Evolutionary conservation across 2,888 invertebrate genomes (phyloP).

Genomic region (Phaonia tiefii): DNA sequence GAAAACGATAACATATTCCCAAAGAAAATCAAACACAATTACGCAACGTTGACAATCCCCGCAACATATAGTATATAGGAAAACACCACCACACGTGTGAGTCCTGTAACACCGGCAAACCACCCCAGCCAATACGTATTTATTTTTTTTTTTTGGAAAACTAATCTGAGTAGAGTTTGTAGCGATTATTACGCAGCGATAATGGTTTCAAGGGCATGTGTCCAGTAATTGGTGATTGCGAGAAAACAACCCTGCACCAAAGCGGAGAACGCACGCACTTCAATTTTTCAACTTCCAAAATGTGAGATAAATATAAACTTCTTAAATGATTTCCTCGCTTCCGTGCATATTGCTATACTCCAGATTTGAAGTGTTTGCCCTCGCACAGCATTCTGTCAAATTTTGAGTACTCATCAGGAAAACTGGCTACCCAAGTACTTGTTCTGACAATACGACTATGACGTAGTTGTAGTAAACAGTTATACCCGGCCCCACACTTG

Average conservation of each 20-base stretch:
- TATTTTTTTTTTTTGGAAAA: neutral
- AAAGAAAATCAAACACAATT: constrained; percentile 18
- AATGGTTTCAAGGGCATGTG: constrained; percentile 4
- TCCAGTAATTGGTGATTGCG: neutral
- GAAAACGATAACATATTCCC: neutral
- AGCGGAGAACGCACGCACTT: neutral
- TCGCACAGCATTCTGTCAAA: neutral
- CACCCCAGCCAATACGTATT: neutral
- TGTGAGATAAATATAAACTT: neutral
- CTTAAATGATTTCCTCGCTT: neutral
- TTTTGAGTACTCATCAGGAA: constrained; percentile 10
- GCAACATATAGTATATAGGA: neutral
- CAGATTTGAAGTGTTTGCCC: neutral
- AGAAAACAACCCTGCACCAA: neutral
- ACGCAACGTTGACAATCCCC: neutral
- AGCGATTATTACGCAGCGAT: constrained; percentile 1
- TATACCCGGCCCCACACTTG: constrained; percentile 15
- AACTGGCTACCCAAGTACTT: constrained; percentile 18
- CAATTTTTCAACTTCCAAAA: neutral
- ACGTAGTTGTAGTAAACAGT: neutral
- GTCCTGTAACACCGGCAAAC: neutral
- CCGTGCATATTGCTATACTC: neutral
- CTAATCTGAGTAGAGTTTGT: constrained; percentile 17
- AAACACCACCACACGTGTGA: neutral
- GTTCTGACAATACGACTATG: neutral